Percentiles rank a stretch among this genome's conserved stretches.
Conservation (phyloP, 2,113 vertebrate genomes). For the Tetrax tetrax region DNA sequence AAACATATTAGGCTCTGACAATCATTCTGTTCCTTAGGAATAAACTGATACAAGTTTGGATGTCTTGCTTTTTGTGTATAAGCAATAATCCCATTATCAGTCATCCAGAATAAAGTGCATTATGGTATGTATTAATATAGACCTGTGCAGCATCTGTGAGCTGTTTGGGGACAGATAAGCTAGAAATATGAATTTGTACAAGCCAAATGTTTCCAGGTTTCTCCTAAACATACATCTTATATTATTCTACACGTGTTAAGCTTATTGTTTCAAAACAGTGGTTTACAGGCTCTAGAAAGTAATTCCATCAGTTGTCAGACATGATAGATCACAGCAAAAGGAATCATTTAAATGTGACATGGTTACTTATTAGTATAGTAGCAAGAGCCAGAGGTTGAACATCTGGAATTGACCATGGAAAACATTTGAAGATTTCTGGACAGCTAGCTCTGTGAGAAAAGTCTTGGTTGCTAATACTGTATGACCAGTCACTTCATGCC, state of each 20-base stretch:
- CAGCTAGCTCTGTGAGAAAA: neutral
- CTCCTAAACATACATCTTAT: neutral
- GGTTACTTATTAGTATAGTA: neutral
- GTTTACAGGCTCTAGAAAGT: neutral
- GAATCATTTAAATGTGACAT: neutral
- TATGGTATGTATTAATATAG: neutral
- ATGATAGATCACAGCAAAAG: neutral
- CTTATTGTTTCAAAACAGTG: neutral
- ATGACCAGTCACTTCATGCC: neutral
- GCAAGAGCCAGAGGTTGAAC: neutral
- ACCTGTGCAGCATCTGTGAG: neutral
- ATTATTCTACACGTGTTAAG: neutral
- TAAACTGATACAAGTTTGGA: neutral
- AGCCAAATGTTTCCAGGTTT: neutral
- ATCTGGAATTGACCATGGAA: neutral
- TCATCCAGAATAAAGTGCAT: conserved; percentile 42
- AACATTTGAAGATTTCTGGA: neutral
- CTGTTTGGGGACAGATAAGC: neutral
- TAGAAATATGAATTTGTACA: neutral
- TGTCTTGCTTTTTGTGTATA: neutral
- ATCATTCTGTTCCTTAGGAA: neutral
- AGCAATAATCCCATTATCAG: conserved; percentile 54
- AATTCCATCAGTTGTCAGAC: neutral
- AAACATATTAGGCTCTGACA: neutral
- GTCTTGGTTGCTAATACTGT: neutral